A percentile compares a stretch with the other conserved stretches of the same genome.
phyloP scores from a whole-genome alignment of 2,797 vertebrate species.

The Phaenicophaeus curvirostris region DNA sequence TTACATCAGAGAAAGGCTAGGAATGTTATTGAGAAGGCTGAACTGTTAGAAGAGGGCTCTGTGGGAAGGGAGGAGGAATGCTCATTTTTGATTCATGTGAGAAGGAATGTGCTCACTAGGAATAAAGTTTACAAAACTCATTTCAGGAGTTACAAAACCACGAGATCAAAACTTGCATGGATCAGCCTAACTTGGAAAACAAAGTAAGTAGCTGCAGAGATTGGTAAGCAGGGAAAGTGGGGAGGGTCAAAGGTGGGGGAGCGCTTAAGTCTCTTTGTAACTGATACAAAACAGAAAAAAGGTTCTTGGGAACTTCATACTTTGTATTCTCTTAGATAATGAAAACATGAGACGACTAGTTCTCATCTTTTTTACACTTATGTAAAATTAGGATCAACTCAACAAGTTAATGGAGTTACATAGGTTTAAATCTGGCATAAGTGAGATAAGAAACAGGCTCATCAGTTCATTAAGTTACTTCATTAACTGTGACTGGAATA shows the following conservation, averaged over 20 bases:
- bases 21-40: neutral
- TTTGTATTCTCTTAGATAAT: constrained; percentile 42
- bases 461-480: constrained; percentile 60
- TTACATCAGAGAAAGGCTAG: neutral
- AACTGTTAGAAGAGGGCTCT: neutral
- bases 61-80: constrained; percentile 16
- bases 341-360: constrained; percentile 41
- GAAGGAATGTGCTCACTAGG: constrained; percentile 6
- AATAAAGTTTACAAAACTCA: constrained; percentile 11
- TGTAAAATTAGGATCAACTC: constrained; percentile 63
- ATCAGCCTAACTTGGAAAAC: neutral
- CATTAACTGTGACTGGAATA: constrained; percentile 54
- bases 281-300: constrained; percentile 30
- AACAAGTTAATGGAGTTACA: constrained; percentile 66
- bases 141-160: constrained; percentile 27
- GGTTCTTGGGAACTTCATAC: neutral
- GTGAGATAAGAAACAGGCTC: constrained; percentile 58
- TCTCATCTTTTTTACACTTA: constrained; percentile 68
- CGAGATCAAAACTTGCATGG: neutral
- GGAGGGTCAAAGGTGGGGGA: constrained; percentile 31
- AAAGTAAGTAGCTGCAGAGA: neutral
- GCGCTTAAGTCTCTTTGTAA: neutral
- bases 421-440: constrained; percentile 59
- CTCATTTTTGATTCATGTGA: constrained; percentile 24
- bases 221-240: neutral